Conservation (phyloP, 1,140 invertebrate genomes). For the Drosophila pruinosa region DNA sequence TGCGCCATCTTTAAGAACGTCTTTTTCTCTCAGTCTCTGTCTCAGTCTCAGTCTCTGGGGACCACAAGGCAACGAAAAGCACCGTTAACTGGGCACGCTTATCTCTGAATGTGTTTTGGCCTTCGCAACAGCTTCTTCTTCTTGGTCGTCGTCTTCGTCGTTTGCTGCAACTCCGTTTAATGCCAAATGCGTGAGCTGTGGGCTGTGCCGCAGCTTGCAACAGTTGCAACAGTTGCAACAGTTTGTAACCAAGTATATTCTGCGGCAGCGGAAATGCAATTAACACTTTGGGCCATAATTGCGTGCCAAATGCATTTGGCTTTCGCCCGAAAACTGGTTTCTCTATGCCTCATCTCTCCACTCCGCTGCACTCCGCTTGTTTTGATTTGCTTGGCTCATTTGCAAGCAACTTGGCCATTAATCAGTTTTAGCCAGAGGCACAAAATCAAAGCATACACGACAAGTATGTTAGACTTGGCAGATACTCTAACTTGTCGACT, state of each 20-base stretch:
- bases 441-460: not conserved
- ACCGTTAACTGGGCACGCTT: constrained; percentile 61
- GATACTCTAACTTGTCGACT: constrained; percentile 3
- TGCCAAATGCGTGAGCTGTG: constrained; percentile 77
- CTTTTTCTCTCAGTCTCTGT: no score
- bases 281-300: constrained; percentile 80
- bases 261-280: constrained; percentile 70
- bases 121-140: not conserved
- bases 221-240: constrained; percentile 37
- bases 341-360: not conserved
- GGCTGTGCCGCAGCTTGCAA: constrained; percentile 52
- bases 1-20: constrained; percentile 53
- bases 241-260: constrained; percentile 31
- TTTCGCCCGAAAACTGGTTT: constrained; percentile 24
- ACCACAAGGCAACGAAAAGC: constrained; percentile 17
- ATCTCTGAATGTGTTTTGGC: constrained; percentile 49
- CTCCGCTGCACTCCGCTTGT: constrained; percentile 40
- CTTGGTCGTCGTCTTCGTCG: not conserved
- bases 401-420: constrained; percentile 69
- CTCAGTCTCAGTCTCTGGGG: not conserved
- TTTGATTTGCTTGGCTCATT: constrained; percentile 75
- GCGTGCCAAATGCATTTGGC: constrained; percentile 77
- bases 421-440: constrained; percentile 43
- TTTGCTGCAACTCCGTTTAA: constrained; percentile 35
- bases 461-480: not conserved